phyloP scores from a whole-genome alignment of 2,888 invertebrate species.

The Nipponacmea schrenckii region DNA sequence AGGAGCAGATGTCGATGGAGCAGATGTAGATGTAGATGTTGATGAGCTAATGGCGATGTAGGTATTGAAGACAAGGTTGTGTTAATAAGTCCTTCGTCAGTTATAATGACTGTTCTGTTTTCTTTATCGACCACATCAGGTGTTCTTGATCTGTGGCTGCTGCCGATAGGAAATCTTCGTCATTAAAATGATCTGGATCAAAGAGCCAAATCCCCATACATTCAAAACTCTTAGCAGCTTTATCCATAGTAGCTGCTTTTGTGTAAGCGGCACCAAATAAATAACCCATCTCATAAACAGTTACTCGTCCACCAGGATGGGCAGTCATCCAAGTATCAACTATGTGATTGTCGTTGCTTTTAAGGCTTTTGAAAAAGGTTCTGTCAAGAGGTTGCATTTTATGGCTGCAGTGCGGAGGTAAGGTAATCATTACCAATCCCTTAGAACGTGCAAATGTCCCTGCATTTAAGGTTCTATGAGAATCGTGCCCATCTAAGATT shows the following conservation, averaged over 20 bases:
- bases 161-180: slow-evolving; percentile 14
- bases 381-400: too few relatives aligned
- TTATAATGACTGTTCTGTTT: too few relatives aligned
- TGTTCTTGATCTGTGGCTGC: too few relatives aligned
- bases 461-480: slow-evolving; percentile 50
- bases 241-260: slow-evolving; percentile 23
- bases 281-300: slow-evolving; percentile 29
- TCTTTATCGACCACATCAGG: too few relatives aligned
- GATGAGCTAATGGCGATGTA: too few relatives aligned
- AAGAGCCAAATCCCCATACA: slow-evolving; percentile 15
- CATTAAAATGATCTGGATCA: background rate
- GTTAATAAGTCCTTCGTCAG: too few relatives aligned
- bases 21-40: too few relatives aligned
- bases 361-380: too few relatives aligned
- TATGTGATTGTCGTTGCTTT: too few relatives aligned
- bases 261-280: slow-evolving; percentile 35
- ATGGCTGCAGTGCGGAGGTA: too few relatives aligned
- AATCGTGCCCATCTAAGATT: slow-evolving; percentile 62
- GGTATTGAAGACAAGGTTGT: too few relatives aligned
- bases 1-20: too few relatives aligned
- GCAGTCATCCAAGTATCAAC: slow-evolving; percentile 30
- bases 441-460: slow-evolving; percentile 55
- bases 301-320: slow-evolving; percentile 34
- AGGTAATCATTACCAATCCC: slow-evolving; percentile 57
- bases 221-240: slow-evolving; percentile 13